phyloP scores from a whole-genome alignment of 1,140 invertebrate species.

The Gryon sp. region DNA sequence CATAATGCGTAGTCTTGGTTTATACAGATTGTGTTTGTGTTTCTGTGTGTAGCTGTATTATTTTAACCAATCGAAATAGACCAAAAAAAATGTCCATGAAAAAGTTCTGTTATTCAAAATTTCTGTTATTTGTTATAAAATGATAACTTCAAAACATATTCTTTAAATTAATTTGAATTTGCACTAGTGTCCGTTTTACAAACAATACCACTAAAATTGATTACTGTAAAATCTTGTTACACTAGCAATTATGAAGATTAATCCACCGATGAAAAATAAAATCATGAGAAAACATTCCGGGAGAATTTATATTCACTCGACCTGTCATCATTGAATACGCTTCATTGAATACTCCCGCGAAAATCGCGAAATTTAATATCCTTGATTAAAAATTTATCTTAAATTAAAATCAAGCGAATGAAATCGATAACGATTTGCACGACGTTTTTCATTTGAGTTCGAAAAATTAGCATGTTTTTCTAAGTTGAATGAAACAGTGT shows the following conservation, averaged over 20 bases:
- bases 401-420: conserved; percentile 28
- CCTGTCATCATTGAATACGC: conserved; percentile 12
- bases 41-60: no score
- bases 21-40: no score
- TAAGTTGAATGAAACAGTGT: no score
- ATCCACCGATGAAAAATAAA: conserved; percentile 5
- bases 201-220: conserved; percentile 26
- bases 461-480: no score
- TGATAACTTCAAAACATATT: no score
- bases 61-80: no score
- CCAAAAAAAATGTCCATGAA: no score
- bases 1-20: no score
- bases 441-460: not conserved
- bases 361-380: conserved; percentile 36
- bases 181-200: no score
- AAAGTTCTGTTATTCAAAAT: no score
- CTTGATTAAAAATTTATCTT: conserved; percentile 48
- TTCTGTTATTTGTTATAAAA: no score
- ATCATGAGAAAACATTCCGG: not conserved
- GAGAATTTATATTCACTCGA: conserved; percentile 10
- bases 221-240: conserved; percentile 14
- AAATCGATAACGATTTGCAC: conserved; percentile 19
- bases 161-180: no score
- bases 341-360: conserved; percentile 22
- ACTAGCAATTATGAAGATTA: conserved; percentile 30